Evolutionary conservation across 2,888 invertebrate genomes (phyloP).

Genomic region (Andrena bucephala): DNA sequence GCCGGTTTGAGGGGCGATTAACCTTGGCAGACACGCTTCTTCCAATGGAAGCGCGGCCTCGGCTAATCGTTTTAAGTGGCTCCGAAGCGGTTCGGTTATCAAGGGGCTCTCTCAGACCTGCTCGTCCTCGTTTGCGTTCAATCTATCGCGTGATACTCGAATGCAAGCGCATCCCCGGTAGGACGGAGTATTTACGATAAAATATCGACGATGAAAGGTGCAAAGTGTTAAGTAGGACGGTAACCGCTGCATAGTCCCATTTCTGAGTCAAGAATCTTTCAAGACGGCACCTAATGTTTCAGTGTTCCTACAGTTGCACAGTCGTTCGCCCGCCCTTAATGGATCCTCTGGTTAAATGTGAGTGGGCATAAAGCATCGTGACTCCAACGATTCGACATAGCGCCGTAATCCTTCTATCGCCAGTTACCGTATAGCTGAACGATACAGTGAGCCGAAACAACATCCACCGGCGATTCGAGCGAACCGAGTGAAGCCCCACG

Average conservation of each 20-base stretch:
- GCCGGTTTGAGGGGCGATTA: constrained; percentile 30
- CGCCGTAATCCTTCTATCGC: background rate
- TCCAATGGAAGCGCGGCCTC: constrained; percentile 35
- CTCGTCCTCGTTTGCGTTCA: constrained; percentile 1
- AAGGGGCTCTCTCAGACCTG: constrained; percentile 1
- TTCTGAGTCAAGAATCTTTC: too few species aligned
- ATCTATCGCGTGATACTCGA: constrained; percentile 8
- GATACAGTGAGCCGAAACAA: background rate
- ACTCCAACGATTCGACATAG: background rate
- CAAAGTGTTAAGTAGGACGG: background rate
- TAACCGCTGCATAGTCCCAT: too few species aligned
- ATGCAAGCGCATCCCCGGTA: too few species aligned
- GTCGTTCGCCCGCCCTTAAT: too few species aligned
- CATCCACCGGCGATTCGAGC: constrained; percentile 18
- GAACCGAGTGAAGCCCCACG: background rate
- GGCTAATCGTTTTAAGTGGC: constrained; percentile 46
- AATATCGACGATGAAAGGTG: background rate
- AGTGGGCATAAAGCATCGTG: too few species aligned
- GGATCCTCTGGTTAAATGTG: too few species aligned
- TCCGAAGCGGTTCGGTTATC: constrained; percentile 34
- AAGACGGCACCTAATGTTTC: too few species aligned
- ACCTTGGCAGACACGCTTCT: constrained; percentile 46
- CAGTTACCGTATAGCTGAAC: background rate
- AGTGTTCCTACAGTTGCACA: too few species aligned
- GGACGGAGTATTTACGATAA: too few species aligned